Percentiles rank a stretch among this genome's conserved stretches.
These are phyloP conservation scores for Phylloscopus collybita DNA, from an alignment of 2,797 vertebrate species.

Conservation along the genomic window DNA sequence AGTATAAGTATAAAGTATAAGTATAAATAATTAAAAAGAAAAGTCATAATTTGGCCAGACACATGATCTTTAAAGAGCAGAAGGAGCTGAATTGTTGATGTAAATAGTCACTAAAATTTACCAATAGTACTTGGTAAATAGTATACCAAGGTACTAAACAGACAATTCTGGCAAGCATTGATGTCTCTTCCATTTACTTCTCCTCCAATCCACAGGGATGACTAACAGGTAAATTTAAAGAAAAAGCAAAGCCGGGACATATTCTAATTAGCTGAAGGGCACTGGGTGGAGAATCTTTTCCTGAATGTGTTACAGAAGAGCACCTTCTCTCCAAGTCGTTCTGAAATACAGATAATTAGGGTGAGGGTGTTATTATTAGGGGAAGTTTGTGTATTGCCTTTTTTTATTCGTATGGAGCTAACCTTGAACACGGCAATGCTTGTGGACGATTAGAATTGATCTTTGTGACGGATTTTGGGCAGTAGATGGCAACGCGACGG, in stretches of 20 bases:
- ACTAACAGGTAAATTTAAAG: not conserved
- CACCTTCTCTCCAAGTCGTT: not conserved
- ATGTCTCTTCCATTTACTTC: not conserved
- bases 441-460: not conserved
- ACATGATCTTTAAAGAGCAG: not conserved
- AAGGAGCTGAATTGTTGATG: not conserved
- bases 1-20: too few species aligned
- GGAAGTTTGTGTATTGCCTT: not conserved
- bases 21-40: too few species aligned
- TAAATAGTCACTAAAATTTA: not conserved
- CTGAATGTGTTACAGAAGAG: not conserved
- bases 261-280: not conserved
- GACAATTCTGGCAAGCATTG: not conserved
- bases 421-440: accelerated
- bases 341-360: not conserved
- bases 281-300: not conserved
- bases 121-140: not conserved
- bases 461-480: not conserved
- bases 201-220: not conserved
- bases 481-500: not conserved
- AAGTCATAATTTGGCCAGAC: not conserved
- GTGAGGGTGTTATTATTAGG: not conserved
- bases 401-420: not conserved
- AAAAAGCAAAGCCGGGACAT: not conserved
- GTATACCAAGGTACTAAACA: not conserved